These are phyloP conservation scores for Campylorhamphus procurvoides DNA, from an alignment of 2,113 vertebrate species.

Conservation along the genomic window DNA sequence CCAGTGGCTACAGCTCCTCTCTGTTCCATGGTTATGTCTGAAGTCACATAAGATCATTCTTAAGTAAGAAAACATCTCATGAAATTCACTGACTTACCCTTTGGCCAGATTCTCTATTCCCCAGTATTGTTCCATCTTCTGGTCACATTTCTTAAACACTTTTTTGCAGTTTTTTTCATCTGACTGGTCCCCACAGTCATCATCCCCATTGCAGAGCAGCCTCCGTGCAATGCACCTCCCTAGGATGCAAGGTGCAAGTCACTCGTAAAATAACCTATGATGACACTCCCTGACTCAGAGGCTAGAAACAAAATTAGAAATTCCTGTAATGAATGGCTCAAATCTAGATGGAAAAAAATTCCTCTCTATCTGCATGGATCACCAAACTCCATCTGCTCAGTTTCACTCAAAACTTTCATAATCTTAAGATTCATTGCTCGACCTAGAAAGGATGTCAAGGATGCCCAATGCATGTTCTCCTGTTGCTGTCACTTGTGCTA, in stretches of 20 bases:
- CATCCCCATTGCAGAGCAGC: slow-evolving; percentile 90
- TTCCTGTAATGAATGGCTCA: neutral
- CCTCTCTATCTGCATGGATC: neutral
- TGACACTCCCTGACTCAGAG: neutral
- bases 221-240: slow-evolving; percentile 86
- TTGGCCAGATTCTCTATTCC: slow-evolving; percentile 88
- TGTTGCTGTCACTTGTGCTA: neutral
- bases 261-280: neutral
- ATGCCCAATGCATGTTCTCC: neutral
- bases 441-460: neutral
- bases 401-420: neutral
- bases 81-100: slow-evolving; percentile 78
- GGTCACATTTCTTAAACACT: slow-evolving; percentile 79
- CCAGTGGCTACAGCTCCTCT: neutral
- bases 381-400: neutral
- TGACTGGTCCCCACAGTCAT: slow-evolving; percentile 92
- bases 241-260: slow-evolving; percentile 37
- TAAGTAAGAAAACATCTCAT: neutral
- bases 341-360: neutral
- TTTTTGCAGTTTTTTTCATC: slow-evolving; percentile 86
- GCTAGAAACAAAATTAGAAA: neutral
- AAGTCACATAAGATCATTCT: neutral
- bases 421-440: neutral
- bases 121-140: slow-evolving; percentile 86
- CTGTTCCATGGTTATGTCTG: accelerated